Evolutionary conservation across 2,888 invertebrate genomes (phyloP).

Genomic region (Hylaea fasciaria): DNA sequence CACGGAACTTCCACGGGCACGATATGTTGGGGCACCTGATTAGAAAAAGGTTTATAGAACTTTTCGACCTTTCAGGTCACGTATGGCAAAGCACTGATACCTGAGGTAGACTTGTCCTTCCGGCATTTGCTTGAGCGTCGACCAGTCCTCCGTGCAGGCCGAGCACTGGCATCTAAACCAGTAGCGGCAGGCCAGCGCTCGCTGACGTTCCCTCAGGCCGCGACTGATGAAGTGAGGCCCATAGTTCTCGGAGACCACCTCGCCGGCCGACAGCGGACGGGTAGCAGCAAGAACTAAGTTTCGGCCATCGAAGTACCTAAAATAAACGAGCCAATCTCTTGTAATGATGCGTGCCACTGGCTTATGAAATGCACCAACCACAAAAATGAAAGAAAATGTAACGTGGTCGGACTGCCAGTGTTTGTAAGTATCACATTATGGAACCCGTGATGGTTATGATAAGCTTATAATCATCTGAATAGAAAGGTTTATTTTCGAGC

Average conservation of each 20-base stretch:
- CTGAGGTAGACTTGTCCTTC: slow-evolving; percentile 62
- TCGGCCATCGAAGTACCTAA: slow-evolving; percentile 90
- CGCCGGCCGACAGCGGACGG: slow-evolving; percentile 87
- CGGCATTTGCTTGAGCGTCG: slow-evolving; percentile 85
- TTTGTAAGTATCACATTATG: too few relatives aligned
- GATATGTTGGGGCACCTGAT: slow-evolving; percentile 67
- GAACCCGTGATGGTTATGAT: too few relatives aligned
- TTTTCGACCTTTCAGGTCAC: too few relatives aligned
- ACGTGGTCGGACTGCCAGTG: too few relatives aligned
- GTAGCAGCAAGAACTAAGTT: slow-evolving; percentile 88
- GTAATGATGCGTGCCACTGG: too few relatives aligned
- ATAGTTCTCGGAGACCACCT: slow-evolving; percentile 92
- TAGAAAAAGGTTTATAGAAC: slow-evolving; percentile 1
- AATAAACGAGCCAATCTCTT: slow-evolving; percentile 33
- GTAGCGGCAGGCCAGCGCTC: slow-evolving; percentile 88
- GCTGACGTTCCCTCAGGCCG: slow-evolving; percentile 85
- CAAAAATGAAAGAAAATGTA: too few relatives aligned
- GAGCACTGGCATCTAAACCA: slow-evolving; percentile 91
- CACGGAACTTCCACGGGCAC: slow-evolving; percentile 65
- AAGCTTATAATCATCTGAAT: too few relatives aligned
- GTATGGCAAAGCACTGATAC: slow-evolving; percentile 40
- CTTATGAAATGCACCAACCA: neutral
- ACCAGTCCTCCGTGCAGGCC: slow-evolving; percentile 92
- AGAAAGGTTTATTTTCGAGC: too few relatives aligned
- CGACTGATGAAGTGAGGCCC: slow-evolving; percentile 88